Conservation (phyloP, 2,797 vertebrate genomes). For the Anas bahamensis region DNA sequence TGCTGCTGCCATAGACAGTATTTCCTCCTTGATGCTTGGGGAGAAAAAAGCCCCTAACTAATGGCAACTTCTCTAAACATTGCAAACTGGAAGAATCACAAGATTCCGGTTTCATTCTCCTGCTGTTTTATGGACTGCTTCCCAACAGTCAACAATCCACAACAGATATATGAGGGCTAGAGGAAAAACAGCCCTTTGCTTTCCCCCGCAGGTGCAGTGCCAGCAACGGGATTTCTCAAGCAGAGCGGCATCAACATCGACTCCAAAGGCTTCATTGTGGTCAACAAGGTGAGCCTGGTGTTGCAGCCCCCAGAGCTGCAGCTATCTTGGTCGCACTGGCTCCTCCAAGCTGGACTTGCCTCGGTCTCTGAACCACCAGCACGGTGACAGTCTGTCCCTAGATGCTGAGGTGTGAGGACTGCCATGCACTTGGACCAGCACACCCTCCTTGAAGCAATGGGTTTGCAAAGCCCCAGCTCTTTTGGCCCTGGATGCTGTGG, state of each 20-base stretch:
- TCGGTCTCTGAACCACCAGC: neutral
- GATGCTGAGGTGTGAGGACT: neutral
- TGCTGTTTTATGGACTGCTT: neutral
- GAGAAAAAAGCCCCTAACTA: neutral
- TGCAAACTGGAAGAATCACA: neutral
- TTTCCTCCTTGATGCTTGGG: neutral
- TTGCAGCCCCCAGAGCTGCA: neutral
- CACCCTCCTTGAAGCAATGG: neutral
- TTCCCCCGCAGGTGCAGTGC: slow-evolving; percentile 84
- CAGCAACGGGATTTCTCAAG: slow-evolving; percentile 93
- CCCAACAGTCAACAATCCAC: neutral
- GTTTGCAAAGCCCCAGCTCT: neutral
- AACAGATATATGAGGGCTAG: neutral
- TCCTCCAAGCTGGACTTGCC: neutral
- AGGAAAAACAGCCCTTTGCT: neutral
- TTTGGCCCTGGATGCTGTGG: neutral
- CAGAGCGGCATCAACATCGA: slow-evolving; percentile 93
- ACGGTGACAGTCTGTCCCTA: fast-evolving
- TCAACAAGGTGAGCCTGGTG: slow-evolving; percentile 89
- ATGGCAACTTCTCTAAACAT: neutral
- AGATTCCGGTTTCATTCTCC: neutral
- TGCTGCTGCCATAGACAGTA: neutral
- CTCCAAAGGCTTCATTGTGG: slow-evolving; percentile 93
- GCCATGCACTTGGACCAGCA: fast-evolving
- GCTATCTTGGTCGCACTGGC: neutral